Evolutionary conservation across 2,888 invertebrate genomes (phyloP).

Genomic region (Danaus chrysippus): DNA sequence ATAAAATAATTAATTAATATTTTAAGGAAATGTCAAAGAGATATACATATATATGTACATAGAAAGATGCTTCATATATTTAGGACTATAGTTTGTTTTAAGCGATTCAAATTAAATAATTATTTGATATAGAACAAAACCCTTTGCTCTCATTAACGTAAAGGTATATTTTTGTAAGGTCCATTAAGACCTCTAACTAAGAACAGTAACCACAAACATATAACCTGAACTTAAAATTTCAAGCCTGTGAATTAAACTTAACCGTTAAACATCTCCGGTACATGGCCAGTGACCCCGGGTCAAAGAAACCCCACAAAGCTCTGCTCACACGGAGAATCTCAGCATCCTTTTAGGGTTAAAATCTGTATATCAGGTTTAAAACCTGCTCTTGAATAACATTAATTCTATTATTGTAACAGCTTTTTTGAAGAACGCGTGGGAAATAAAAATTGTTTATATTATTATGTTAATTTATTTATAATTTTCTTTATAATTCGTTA

Average conservation of each 20-base stretch:
- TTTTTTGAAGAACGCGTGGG: neutral
- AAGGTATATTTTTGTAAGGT: too few species aligned
- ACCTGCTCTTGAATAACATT: conserved; percentile 33
- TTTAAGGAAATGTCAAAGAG: too few species aligned
- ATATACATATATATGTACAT: too few species aligned
- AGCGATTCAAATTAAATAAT: too few species aligned
- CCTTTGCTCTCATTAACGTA: too few species aligned
- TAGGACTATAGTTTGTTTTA: too few species aligned
- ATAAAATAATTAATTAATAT: too few species aligned
- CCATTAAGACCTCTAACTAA: neutral
- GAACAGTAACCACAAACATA: neutral
- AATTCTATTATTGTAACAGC: neutral
- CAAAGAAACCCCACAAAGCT: conserved; percentile 49
- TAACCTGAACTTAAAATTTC: neutral
- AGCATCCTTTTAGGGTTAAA: conserved; percentile 52
- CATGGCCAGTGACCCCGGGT: conserved; percentile 53
- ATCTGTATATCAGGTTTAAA: conserved; percentile 31
- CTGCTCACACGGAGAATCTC: conserved; percentile 53
- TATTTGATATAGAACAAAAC: too few species aligned
- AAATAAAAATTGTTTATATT: too few species aligned
- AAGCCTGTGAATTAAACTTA: conserved; percentile 14
- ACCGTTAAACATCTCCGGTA: conserved; percentile 25
- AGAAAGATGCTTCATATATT: too few species aligned
- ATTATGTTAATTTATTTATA: too few species aligned
- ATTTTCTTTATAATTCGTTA: too few species aligned